Conservation (phyloP, 2,797 vertebrate genomes). For the Phataginus tetradactyla region DNA sequence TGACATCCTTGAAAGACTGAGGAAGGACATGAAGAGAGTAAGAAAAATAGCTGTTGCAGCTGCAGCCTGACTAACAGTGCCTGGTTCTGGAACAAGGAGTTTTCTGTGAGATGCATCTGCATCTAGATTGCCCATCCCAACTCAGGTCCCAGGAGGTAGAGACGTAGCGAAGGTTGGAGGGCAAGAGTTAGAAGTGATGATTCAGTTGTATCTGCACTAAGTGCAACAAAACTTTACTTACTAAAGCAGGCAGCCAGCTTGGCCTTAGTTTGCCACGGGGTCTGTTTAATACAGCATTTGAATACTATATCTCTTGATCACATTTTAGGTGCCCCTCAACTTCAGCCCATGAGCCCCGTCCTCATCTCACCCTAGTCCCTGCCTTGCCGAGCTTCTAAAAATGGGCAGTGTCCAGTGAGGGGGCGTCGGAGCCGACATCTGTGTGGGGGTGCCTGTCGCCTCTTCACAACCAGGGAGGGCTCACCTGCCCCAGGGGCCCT, state of each 20-base stretch:
- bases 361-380: background rate
- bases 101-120: background rate
- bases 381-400: background rate
- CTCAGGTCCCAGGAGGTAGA: background rate
- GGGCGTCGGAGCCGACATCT: background rate
- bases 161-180: background rate
- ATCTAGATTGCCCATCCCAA: background rate
- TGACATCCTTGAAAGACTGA: background rate
- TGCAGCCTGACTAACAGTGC: background rate
- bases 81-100: background rate
- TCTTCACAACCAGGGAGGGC: background rate
- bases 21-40: background rate
- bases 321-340: background rate
- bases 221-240: background rate
- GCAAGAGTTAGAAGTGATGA: background rate
- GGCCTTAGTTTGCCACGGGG: background rate
- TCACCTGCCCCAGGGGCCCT: background rate
- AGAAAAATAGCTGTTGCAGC: background rate
- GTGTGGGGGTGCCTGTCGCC: background rate
- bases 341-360: background rate
- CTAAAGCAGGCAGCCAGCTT: background rate
- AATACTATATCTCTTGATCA: background rate
- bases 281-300: background rate
- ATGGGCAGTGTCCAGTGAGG: background rate
- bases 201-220: background rate